These are phyloP conservation scores for Apotomis turbidana DNA, from an alignment of 2,888 invertebrate genomes.

Conservation along the genomic window DNA sequence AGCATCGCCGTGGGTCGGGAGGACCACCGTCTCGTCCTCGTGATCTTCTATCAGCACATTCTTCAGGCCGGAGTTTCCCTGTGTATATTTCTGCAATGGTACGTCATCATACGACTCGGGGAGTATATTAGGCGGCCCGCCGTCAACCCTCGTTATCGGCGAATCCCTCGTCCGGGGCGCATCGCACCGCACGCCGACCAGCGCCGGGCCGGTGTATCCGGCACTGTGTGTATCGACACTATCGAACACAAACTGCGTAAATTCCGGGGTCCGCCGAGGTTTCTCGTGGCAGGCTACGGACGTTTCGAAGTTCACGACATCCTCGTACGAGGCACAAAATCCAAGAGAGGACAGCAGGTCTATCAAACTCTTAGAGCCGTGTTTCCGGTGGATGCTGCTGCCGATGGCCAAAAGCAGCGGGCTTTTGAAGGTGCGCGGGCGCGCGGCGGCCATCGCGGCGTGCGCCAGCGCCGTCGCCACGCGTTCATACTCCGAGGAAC, in stretches of 20 bases:
- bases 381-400: conserved; percentile 8
- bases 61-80: not conserved
- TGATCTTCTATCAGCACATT: conserved; percentile 7
- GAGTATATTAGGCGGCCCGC: not conserved
- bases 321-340: conserved; percentile 13
- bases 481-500: not conserved
- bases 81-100: not conserved
- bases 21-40: not conserved
- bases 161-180: not conserved
- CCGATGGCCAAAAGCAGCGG: conserved; percentile 11
- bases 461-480: conserved; percentile 5
- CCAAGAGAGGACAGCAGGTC: conserved; percentile 8
- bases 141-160: not conserved
- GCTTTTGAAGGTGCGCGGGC: conserved; percentile 7
- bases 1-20: conserved; percentile 11
- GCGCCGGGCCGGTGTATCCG: not conserved
- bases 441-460: conserved; percentile 5
- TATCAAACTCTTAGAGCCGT: conserved; percentile 13
- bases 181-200: conserved; percentile 14
- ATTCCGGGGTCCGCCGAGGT: not conserved
- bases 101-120: not conserved
- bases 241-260: conserved; percentile 21
- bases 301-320: not conserved
- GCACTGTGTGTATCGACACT: not conserved
- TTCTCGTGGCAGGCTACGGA: not conserved